Evolutionary conservation across 64 coral and sea anemone species (phyloP).

Genomic region (Astreopora myriophthalma): DNA sequence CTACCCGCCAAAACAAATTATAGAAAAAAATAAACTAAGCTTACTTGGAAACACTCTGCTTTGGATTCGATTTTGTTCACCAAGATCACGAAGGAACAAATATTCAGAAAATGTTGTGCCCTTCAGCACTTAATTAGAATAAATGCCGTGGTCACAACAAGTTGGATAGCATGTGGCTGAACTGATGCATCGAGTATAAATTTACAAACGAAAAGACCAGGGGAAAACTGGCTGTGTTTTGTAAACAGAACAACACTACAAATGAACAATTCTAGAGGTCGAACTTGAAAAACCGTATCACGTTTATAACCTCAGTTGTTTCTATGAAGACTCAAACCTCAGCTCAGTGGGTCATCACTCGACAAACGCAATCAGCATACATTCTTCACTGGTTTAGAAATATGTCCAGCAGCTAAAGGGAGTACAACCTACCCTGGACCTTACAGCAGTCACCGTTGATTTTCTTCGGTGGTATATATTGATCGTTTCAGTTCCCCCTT

Average conservation of each 20-base stretch:
- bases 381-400: background rate
- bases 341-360: background rate
- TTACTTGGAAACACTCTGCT: background rate
- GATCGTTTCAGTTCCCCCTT: slow-evolving; percentile 63
- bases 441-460: slow-evolving; percentile 80
- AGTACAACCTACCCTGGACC: slow-evolving; percentile 64
- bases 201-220: background rate
- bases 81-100: background rate
- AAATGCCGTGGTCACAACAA: background rate
- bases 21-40: background rate
- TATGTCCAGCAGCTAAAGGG: background rate
- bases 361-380: background rate
- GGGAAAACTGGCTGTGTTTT: slow-evolving; percentile 2
- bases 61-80: background rate
- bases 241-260: slow-evolving; percentile 29
- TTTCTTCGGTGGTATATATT: slow-evolving; percentile 89
- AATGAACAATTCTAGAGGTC: slow-evolving; percentile 8
- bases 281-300: background rate
- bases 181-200: too few relatives aligned
- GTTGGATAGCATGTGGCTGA: background rate
- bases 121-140: background rate
- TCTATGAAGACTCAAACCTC: background rate
- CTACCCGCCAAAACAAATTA: background rate
- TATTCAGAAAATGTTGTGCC: background rate
- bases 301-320: background rate